Percentiles rank a stretch among this genome's conserved stretches.
Conservation (phyloP, 2,113 vertebrate genomes). For the Rhabdornis inornatus region DNA sequence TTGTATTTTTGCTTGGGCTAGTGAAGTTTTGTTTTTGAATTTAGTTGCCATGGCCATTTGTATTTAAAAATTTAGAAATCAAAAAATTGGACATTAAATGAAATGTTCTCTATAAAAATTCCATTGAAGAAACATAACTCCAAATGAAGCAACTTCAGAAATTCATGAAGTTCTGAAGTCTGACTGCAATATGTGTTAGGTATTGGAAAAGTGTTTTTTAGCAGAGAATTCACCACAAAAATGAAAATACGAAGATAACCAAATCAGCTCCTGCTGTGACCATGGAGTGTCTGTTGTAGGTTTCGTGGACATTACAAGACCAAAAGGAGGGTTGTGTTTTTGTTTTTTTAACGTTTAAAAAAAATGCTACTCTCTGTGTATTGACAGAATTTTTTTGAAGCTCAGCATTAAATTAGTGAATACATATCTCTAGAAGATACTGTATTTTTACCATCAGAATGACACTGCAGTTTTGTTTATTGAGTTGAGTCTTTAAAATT, state of each 20-base stretch:
- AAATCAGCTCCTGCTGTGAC: background rate
- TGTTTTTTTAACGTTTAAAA: rapidly evolving
- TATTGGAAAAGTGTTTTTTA: background rate
- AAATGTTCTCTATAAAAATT: background rate
- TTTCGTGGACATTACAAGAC: background rate
- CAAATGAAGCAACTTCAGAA: background rate
- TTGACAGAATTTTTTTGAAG: background rate
- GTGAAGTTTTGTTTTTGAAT: background rate
- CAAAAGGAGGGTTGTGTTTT: rapidly evolving
- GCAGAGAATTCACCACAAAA: background rate
- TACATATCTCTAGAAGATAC: background rate
- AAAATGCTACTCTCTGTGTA: rapidly evolving
- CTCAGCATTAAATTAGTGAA: background rate
- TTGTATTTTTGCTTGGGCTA: background rate
- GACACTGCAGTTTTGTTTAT: background rate
- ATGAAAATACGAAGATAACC: background rate
- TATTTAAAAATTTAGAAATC: background rate
- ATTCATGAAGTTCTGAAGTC: background rate
- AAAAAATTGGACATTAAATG: background rate
- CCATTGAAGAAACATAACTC: background rate
- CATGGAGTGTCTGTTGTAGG: background rate
- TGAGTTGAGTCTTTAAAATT: background rate
- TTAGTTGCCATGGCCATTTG: background rate
- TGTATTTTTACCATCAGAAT: background rate
- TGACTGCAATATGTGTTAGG: rapidly evolving